Evolutionary conservation across 1,140 invertebrate species (phyloP), one percentile per base, ranked within the genome.

Genomic region (Linepithema humile): DNA sequence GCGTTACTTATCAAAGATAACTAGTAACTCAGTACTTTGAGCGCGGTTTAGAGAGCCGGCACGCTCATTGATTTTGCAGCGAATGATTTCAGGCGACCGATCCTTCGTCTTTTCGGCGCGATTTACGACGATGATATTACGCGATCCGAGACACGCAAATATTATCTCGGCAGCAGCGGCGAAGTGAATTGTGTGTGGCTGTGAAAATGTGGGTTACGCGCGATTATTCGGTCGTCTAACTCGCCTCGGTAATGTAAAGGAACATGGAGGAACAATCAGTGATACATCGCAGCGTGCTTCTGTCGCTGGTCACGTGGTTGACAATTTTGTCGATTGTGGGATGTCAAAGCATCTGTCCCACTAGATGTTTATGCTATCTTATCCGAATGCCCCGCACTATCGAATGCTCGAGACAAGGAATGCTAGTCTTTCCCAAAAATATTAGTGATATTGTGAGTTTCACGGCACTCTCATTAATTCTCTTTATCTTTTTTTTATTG

Each of bases 1-100:
- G 35, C 77, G 85, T 87, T 89, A 89, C 88, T 89, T 90, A 90
- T 86, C 88, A 86, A 67, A 90, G 89, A 90, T 90, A 90, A 88
- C 88, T 83, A 64, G 40, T n/a, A 77, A 50, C 86, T 85, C 84
- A 85, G 89, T 88, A 82, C 86, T 88, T 89, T 82, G 67, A 84
- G 77, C 48, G 60, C 65, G 2, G 82, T 70, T 82, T 70, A 9
- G 32, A 29, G 87, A 43, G 75, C 72, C 57, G 84, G 74, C 40
- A 29, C 35, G 57, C 17, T 70, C 82, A 20, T n/a, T 65, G 72
- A 85, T 85, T 67, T 64, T 48, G 12, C 23, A 10, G 2, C 43
- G 23, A 12, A 4, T 1, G 1, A 4, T 40, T 80, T 69, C 78
- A 40, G 48, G 32, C 2, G 12, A 48, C 15, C n/a, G 15, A 70